Evolutionary conservation across 2,113 vertebrate genomes (phyloP), one percentile per base, ranked within the genome.

Genomic region (Echinops telfairi): DNA sequence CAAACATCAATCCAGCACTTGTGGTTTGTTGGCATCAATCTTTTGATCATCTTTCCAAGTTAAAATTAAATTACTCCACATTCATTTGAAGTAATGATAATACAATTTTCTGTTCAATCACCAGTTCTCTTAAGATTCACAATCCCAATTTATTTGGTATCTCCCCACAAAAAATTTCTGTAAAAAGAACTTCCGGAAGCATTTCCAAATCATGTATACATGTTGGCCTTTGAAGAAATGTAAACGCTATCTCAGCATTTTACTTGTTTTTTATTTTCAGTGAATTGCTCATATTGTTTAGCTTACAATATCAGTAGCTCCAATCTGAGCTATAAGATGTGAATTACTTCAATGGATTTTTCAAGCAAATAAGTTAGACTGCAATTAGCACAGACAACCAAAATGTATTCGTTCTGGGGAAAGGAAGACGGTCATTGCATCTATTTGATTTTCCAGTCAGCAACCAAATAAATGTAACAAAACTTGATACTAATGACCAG

Each of bases 401-500:
- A 97, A 98, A 98, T 81, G 93, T 94, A 97, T 95, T 95, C 89
- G 94, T 95, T 97, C 96, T 91, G 95, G 89, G 97, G 97, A 97
- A 53, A 10, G 47, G 98, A 97, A 98, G 97, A 97, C 97, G 97
- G 96, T 96, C 94, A 82, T 96, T 96, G 95, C 66, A 25, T 78
- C 90, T 97, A 98, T 98, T 95, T 96, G 90, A 98, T 99, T 99
- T 98, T 98, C 98, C 97, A 98, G 97, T 98, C 97, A 99, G 98
- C 98, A 98, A 96, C 94, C 86, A 97, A 95, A 96, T 88, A 96
- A 95, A 95, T 36, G 96, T 25, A 85, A 96, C 95, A 81, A 96
- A 90, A 73, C 15, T 76, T 29, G 23, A 31, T 19, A 19, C 15
- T 60, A 83, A 81, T 1, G 20, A 60, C 20, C 25, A 2, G 73